These are phyloP conservation scores for Hephaestus fuliginosus DNA, from an alignment of 2,797 vertebrate species.

Conservation along the genomic window DNA sequence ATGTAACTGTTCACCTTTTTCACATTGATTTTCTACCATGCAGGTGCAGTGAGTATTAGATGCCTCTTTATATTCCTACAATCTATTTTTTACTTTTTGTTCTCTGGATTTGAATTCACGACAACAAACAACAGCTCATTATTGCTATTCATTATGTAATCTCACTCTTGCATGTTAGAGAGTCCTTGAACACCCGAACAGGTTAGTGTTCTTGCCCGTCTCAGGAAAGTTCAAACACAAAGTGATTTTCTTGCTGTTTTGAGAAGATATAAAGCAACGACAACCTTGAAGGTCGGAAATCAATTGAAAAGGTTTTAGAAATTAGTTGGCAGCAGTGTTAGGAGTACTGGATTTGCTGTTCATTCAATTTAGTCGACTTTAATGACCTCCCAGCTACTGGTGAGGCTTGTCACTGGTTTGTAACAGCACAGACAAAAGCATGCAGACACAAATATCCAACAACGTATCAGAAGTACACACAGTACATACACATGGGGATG, in stretches of 20 bases:
- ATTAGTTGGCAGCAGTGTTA: constrained; percentile 24
- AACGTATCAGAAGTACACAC: neutral
- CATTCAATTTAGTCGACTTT: constrained; percentile 20
- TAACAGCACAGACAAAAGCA: neutral
- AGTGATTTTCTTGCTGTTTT: constrained; percentile 25
- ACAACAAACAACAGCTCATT: neutral
- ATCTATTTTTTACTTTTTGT: neutral
- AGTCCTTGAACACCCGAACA: constrained; percentile 25
- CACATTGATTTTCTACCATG: neutral
- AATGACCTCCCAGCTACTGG: constrained; percentile 10
- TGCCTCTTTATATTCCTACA: neutral
- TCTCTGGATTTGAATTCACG: constrained; percentile 6
- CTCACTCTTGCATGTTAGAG: neutral
- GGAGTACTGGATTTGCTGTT: constrained; percentile 15
- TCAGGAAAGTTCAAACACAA: constrained; percentile 16
- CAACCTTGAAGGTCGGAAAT: constrained; percentile 32
- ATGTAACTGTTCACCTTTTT: neutral
- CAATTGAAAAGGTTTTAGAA: constrained; percentile 40
- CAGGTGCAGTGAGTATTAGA: neutral
- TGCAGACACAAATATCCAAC: neutral
- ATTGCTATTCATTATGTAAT: neutral
- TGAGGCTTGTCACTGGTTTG: constrained; percentile 10
- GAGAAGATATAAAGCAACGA: neutral
- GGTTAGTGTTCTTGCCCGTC: neutral
- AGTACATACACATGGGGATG: neutral